phyloP scores from a whole-genome alignment of 2,888 invertebrate species.

The Graphium colonna region DNA sequence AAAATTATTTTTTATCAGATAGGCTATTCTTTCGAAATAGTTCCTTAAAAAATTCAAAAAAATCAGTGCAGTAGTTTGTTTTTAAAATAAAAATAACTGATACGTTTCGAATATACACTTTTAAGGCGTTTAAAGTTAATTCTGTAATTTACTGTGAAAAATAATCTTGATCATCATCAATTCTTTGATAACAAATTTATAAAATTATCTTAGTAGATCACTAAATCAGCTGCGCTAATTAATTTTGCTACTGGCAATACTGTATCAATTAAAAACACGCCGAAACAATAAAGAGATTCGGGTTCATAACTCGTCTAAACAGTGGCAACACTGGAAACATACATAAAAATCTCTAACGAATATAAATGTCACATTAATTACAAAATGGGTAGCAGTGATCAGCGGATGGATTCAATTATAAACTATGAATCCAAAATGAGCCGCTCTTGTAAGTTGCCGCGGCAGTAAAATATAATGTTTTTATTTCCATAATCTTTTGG shows the following conservation, averaged over 20 bases:
- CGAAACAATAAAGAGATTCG: neutral
- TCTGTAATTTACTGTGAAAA: too few relatives aligned
- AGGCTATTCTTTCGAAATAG: too few relatives aligned
- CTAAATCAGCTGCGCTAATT: neutral
- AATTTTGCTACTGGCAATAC: neutral
- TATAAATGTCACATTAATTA: slow-evolving; percentile 20
- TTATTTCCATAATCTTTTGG: slow-evolving; percentile 19
- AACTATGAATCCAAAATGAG: slow-evolving; percentile 21
- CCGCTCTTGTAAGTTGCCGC: slow-evolving; percentile 7
- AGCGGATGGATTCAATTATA: slow-evolving; percentile 20
- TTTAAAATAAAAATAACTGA: too few relatives aligned
- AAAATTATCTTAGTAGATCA: neutral
- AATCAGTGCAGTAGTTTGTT: too few relatives aligned
- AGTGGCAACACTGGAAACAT: slow-evolving; percentile 6
- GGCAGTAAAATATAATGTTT: slow-evolving; percentile 15
- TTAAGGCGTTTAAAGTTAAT: too few relatives aligned
- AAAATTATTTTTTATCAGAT: too few relatives aligned
- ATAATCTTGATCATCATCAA: too few relatives aligned
- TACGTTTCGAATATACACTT: too few relatives aligned
- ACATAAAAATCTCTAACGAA: slow-evolving; percentile 14
- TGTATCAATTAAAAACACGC: neutral
- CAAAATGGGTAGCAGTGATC: slow-evolving; percentile 13
- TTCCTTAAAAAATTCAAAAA: too few relatives aligned
- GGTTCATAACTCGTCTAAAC: neutral
- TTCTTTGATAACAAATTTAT: too few relatives aligned